A percentile compares a stretch with the other conserved stretches of the same genome.
phyloP scores from a whole-genome alignment of 2,888 invertebrate species.

The Morpho achilles region DNA sequence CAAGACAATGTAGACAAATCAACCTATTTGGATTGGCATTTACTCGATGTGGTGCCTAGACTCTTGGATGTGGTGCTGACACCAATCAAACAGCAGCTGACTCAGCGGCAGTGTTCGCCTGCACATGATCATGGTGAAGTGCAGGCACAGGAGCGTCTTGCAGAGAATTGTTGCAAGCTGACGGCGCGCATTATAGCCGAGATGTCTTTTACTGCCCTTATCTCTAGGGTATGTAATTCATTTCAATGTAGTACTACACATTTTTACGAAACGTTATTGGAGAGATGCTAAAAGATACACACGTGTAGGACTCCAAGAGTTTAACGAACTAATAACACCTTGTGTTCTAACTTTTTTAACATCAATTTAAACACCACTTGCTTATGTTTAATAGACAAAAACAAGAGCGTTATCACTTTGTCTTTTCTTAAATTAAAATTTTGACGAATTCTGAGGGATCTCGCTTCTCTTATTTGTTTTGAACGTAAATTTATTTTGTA shows the following conservation, averaged over 20 bases:
- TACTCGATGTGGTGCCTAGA: slow-evolving; percentile 90
- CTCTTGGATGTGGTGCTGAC: slow-evolving; percentile 89
- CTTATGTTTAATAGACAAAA: too few relatives aligned
- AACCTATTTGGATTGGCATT: slow-evolving; percentile 78
- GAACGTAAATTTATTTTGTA: too few relatives aligned
- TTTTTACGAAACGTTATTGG: too few relatives aligned
- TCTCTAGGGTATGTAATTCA: not conserved
- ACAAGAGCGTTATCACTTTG: too few relatives aligned
- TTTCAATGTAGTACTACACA: not conserved
- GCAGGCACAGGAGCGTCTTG: slow-evolving; percentile 77
- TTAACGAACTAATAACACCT: too few relatives aligned
- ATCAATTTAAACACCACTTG: too few relatives aligned
- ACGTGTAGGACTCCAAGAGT: too few relatives aligned
- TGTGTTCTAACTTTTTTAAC: too few relatives aligned
- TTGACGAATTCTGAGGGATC: too few relatives aligned
- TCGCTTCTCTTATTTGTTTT: too few relatives aligned
- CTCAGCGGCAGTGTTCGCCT: slow-evolving; percentile 68
- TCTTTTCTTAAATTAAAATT: too few relatives aligned
- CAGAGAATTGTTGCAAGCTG: slow-evolving; percentile 86
- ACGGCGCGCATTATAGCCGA: slow-evolving; percentile 92
- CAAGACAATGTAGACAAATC: slow-evolving; percentile 40
- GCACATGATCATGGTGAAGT: slow-evolving; percentile 70
- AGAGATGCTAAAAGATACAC: too few relatives aligned
- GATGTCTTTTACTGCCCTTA: slow-evolving; percentile 64
- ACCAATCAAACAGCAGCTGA: slow-evolving; percentile 82